Percentiles rank a stretch among this genome's conserved stretches.
phyloP scores from a whole-genome alignment of 2,888 invertebrate species.

The Lutraria lutraria region DNA sequence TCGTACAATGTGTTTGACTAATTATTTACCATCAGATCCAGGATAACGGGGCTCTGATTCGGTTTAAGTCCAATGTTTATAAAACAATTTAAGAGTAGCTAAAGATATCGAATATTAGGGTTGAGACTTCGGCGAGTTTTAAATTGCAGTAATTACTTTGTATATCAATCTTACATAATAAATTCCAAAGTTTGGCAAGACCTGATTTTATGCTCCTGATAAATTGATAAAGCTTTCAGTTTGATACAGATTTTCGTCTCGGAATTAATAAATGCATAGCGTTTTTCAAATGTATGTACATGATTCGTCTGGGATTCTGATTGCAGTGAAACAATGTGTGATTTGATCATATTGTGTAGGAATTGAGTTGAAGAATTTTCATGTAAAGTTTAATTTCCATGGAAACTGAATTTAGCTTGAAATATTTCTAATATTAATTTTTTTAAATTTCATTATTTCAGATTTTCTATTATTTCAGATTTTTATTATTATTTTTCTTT shows the following conservation, averaged over 20 bases:
- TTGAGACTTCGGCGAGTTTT: constrained; percentile 39
- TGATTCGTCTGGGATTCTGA: constrained; percentile 25
- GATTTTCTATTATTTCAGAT: too few relatives aligned
- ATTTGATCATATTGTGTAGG: background rate
- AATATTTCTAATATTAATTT: background rate
- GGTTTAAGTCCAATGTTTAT: constrained; percentile 65
- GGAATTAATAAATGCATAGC: constrained; percentile 47
- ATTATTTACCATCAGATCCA: constrained; percentile 46
- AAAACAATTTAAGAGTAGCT: constrained; percentile 58
- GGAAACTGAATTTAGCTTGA: background rate
- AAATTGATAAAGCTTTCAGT: constrained; percentile 56
- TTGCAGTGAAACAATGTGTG: constrained; percentile 25
- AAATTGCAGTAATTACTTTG: constrained; percentile 69
- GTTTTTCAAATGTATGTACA: constrained; percentile 40
- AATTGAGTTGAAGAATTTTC: background rate
- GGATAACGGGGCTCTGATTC: constrained; percentile 52
- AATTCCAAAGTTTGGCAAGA: constrained; percentile 63
- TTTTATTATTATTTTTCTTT: too few relatives aligned
- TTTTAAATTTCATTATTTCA: too few relatives aligned
- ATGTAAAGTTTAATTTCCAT: background rate
- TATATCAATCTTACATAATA: constrained; percentile 61
- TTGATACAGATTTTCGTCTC: constrained; percentile 51
- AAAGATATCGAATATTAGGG: constrained; percentile 66
- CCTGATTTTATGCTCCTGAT: constrained; percentile 53
- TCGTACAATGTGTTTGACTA: constrained; percentile 58